phyloP scores from a whole-genome alignment of 1,140 invertebrate genomes.

The Helicoverpa armigera region DNA sequence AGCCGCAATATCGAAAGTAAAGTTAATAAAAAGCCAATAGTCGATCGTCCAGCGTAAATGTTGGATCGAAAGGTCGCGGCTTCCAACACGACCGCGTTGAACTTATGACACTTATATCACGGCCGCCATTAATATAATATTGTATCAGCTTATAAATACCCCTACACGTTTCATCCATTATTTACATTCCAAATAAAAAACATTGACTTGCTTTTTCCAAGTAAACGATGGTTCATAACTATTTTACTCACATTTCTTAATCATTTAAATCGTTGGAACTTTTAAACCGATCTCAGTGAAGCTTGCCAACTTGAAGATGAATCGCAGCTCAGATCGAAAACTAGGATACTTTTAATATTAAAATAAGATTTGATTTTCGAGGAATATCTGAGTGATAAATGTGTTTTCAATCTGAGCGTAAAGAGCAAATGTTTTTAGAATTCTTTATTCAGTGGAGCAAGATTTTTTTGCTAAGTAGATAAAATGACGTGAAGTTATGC shows the following conservation, averaged over 20 bases:
- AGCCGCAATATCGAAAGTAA: slow-evolving; percentile 22
- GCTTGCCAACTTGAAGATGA: slow-evolving; percentile 39
- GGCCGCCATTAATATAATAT: slow-evolving; percentile 20
- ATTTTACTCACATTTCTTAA: slow-evolving; percentile 33
- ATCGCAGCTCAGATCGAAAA: slow-evolving; percentile 29
- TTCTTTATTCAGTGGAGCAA: not conserved
- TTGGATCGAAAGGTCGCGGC: slow-evolving; percentile 27
- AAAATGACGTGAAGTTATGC: slow-evolving; percentile 42
- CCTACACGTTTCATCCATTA: not conserved
- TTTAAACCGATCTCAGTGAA: slow-evolving; percentile 30
- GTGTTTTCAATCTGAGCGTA: slow-evolving; percentile 39
- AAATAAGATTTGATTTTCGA: slow-evolving; percentile 34
- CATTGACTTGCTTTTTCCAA: slow-evolving; percentile 2
- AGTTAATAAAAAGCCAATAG: slow-evolving; percentile 27
- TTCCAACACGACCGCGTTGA: slow-evolving; percentile 29
- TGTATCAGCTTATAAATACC: slow-evolving; percentile 8
- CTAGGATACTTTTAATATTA: slow-evolving; percentile 41
- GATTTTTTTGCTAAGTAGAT: not conserved
- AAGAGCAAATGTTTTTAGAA: not conserved
- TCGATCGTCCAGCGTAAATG: slow-evolving; percentile 17
- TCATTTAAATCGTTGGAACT: slow-evolving; percentile 26
- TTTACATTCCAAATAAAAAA: not conserved
- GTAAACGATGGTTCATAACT: slow-evolving; percentile 15
- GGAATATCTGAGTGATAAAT: slow-evolving; percentile 25
- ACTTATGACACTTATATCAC: slow-evolving; percentile 31